Base-by-base conservation (phyloP, 2,888 invertebrate species). In the Drosophila ezoana region DNA sequence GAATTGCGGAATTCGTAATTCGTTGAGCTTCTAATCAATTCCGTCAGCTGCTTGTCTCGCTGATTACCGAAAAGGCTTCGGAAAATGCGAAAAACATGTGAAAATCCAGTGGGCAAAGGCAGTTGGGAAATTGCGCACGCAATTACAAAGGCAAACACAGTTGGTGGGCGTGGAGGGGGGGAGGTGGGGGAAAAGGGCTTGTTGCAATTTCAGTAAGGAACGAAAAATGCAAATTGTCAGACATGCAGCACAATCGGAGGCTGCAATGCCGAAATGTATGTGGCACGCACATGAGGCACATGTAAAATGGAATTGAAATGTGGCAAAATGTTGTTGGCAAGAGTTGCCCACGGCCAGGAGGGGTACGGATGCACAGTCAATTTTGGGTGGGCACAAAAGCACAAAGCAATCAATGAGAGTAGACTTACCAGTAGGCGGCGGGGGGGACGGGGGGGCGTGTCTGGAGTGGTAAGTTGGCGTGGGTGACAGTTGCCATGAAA, bases 201-300 rank as follows among this genome's bases (percentile, higher is more conserved):
- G 40, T 32, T 18, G 23, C 35, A 48, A n/a, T 33, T 45, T 63
- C 14, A 37, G 48, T 35, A 49, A 62, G 76, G 51, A 67, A 53
- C 58, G 63, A 70, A 68, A 85, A 77, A 88, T 79, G 86, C 66
- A 77, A 83, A 80, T 86, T 83, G 83, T 76, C 64, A 77, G 82
- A 70, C 79, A 77, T 74, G 80, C 80, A 79, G 68, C 67, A 64
- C 70, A 87, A 66, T 64, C 74, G 65, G 66, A 62, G 48, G 56
- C 58, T 59, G 67, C 16, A 54, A 11, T 16, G 5, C 10, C 23
- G 11, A 37, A 32, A 40, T 48, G 41, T 14, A 40, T 45, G 23
- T 35, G 23, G 18, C 38, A 60, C 47, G 43, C 76, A 58, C 63
- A 64, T 60, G 68, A 40, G 51, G 56, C 62, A 45, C 67, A 72